Base-by-base conservation (phyloP, 2,113 vertebrate genomes). In the Microcebus tavaratra region DNA sequence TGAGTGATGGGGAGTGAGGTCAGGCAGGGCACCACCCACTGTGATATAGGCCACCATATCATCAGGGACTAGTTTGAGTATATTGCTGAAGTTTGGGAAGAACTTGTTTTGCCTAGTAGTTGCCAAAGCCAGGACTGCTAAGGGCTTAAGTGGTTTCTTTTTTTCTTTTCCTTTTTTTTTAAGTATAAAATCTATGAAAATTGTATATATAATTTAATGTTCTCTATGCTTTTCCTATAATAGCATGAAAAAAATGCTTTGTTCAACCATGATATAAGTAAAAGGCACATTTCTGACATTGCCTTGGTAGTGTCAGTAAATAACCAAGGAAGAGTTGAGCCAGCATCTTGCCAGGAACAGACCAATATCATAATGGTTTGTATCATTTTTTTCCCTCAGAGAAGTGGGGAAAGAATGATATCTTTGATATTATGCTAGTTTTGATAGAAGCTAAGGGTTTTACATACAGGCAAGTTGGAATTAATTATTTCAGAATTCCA, bases 401-500 rank as follows among this genome's bases (percentile, higher is more conserved):
- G 34, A 83, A 63, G 36, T 9, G 8, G 13, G 12, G 39, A 75
- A 70, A 61, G 82, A 91, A 34, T 88, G 42, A 15, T 42, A 70
- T 80, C 53, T 68, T 90, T 88, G 70, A 59, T 81, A 88, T 2
- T 29, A 39, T 82, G 45, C 25, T 4, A 73, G 20, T 68, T 96
- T 96, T 92, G 45, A 88, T 61, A 92, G 78, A 94, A 88, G 23
- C 55, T 92, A 96, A 82, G 23, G 31, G 50, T 92, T 95, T 97
- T 90, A 78, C 61, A 80, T 57, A 42, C 45, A 90, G 23, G 23
- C 42, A 91, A 85, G 55, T 81, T 94, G 48, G 23, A 88, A 92
- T 97, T 95, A 95, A 94, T 83, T 95, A 96, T 96, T 96, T 94
- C 53, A 90, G 73, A 96, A 89, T 94, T 67, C 23, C 72, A 97